Evolutionary conservation across 2,888 invertebrate genomes (phyloP).

Genomic region (Perdita meconis): DNA sequence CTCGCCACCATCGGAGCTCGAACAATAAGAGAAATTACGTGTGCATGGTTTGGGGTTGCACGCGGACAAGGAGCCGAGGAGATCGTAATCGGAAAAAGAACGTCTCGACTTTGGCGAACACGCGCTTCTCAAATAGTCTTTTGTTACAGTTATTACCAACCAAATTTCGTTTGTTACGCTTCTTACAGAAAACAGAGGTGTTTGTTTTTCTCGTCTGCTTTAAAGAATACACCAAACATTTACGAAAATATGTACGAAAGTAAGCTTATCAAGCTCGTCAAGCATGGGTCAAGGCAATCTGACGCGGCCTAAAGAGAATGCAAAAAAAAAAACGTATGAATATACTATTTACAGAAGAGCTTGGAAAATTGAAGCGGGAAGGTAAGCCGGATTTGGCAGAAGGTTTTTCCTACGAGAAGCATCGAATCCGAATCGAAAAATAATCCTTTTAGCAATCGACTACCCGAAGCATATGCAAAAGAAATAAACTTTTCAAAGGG

Average conservation of each 20-base stretch:
- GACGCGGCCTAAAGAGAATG: background rate
- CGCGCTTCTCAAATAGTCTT: conserved; percentile 24
- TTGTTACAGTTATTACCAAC: background rate
- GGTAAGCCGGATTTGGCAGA: background rate
- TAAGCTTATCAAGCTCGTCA: background rate
- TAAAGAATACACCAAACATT: background rate
- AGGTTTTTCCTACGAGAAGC: background rate
- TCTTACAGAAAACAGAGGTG: background rate
- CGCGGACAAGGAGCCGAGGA: conserved; percentile 4
- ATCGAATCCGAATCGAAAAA: background rate
- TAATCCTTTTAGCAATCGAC: background rate
- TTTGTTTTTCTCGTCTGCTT: background rate
- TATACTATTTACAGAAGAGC: background rate
- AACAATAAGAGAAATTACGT: conserved; percentile 46
- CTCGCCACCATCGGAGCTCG: conserved; percentile 31
- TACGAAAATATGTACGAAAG: background rate
- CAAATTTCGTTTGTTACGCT: background rate
- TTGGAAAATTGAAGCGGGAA: background rate
- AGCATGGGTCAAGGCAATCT: background rate
- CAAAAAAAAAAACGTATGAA: conserved; percentile 9
- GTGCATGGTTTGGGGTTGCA: conserved; percentile 44
- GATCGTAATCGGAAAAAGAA: conserved; percentile 51
- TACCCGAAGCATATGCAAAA: background rate
- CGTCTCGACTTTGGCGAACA: conserved; percentile 34
- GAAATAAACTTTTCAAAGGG: background rate